Evolutionary conservation across 2,888 invertebrate genomes (phyloP).

Genomic region (Pollenia labialis): DNA sequence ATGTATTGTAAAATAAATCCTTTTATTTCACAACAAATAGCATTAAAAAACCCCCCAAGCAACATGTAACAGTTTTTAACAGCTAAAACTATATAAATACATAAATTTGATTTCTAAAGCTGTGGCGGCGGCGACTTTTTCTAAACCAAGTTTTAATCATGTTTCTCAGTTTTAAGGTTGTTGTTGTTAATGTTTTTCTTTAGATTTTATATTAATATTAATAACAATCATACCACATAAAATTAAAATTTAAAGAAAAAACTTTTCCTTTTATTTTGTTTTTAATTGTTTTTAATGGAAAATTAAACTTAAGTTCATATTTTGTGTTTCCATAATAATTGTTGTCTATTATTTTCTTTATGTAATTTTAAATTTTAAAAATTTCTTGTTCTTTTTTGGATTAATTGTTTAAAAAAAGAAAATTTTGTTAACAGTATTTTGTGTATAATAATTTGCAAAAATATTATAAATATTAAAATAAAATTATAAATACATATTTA

Average conservation of each 20-base stretch:
- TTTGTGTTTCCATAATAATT: constrained; percentile 63
- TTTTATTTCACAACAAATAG: neutral
- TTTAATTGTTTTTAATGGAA: constrained; percentile 54
- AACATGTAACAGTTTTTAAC: constrained; percentile 37
- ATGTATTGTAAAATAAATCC: constrained; percentile 66
- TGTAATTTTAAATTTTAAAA: constrained; percentile 44
- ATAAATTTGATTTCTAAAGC: constrained; percentile 17
- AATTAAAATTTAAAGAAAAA: constrained; percentile 21
- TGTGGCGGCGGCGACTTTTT: constrained; percentile 57
- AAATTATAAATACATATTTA: constrained; percentile 70
- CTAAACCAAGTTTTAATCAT: neutral
- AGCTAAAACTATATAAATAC: constrained; percentile 26
- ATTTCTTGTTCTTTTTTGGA: constrained; percentile 70
- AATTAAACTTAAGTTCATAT: constrained; percentile 59
- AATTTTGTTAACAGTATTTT: constrained; percentile 77
- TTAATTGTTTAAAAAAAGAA: constrained; percentile 24
- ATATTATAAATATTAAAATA: constrained; percentile 64
- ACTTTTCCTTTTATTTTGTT: constrained; percentile 28
- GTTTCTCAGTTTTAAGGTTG: constrained; percentile 38
- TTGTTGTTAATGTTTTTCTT: constrained; percentile 11
- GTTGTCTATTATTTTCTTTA: constrained; percentile 48
- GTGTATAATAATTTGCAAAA: constrained; percentile 73
- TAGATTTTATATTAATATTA: constrained; percentile 35
- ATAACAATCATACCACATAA: constrained; percentile 32
- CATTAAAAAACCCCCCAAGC: constrained; percentile 16